These are phyloP conservation scores for Masnerella sp. DNA, from an alignment of 2,888 invertebrate genomes.

Conservation along the genomic window DNA sequence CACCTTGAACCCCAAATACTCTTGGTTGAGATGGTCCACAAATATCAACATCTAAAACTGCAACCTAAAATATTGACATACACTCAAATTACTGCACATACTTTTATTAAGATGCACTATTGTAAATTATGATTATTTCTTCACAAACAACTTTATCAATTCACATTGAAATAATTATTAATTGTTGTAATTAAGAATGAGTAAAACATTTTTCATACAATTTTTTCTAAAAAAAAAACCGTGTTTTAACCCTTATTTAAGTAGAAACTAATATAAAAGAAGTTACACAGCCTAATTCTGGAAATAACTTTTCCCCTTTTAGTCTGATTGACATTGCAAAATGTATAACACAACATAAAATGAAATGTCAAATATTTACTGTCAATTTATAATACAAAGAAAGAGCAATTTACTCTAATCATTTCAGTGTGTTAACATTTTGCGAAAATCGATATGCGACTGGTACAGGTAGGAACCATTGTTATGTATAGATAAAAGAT, in stretches of 20 bases:
- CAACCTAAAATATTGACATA: slow-evolving; percentile 84
- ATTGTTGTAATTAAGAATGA: too few species aligned
- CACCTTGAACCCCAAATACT: slow-evolving; percentile 93
- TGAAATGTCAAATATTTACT: slow-evolving; percentile 29
- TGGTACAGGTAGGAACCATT: slow-evolving; percentile 72
- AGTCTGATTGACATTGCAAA: slow-evolving; percentile 18
- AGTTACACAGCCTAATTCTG: too few species aligned
- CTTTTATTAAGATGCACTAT: too few species aligned
- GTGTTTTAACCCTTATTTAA: too few species aligned
- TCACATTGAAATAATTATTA: too few species aligned
- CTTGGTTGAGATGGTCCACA: slow-evolving; percentile 99
- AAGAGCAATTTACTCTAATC: slow-evolving; percentile 25
- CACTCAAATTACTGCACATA: too few species aligned
- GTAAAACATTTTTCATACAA: too few species aligned
- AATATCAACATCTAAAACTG: slow-evolving; percentile 97
- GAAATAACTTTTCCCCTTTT: too few species aligned
- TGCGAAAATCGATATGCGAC: slow-evolving; percentile 70
- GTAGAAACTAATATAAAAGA: too few species aligned
- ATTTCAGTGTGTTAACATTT: slow-evolving; percentile 15
- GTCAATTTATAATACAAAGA: slow-evolving; percentile 6
- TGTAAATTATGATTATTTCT: too few species aligned
- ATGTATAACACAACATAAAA: background rate
- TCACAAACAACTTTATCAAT: too few species aligned
- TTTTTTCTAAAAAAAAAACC: too few species aligned
- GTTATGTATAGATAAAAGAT: slow-evolving; percentile 63